Evolutionary conservation across 2,797 vertebrate species (phyloP).

Genomic region (Amphiprion clarkii): DNA sequence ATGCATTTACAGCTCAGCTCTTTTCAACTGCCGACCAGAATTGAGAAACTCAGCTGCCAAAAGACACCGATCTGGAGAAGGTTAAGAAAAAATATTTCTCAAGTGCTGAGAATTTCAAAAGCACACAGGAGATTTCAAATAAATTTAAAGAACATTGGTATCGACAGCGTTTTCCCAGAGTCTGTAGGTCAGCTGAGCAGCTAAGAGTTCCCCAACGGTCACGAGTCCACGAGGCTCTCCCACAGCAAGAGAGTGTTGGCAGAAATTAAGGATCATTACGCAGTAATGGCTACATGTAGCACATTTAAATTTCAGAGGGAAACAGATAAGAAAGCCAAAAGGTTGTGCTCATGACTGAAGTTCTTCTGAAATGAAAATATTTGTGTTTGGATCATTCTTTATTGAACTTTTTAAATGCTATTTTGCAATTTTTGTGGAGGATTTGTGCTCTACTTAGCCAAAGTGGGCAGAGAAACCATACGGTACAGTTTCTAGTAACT

Average conservation of each 20-base stretch:
- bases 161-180: neutral
- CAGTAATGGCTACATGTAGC: neutral
- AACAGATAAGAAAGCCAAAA: neutral
- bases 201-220: slow-evolving; percentile 11
- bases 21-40: slow-evolving; percentile 10
- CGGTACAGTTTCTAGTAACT: neutral
- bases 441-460: neutral
- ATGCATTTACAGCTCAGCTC: slow-evolving; percentile 3
- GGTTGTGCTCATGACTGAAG: no score
- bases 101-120: slow-evolving; percentile 38
- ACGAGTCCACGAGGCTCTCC: neutral
- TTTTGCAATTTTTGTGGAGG: no score
- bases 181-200: slow-evolving; percentile 36
- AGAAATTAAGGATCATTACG: slow-evolving; percentile 4
- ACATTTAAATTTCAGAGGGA: neutral
- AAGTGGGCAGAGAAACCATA: neutral
- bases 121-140: neutral
- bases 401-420: neutral
- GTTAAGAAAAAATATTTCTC: slow-evolving; percentile 36
- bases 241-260: neutral
- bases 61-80: slow-evolving; percentile 25
- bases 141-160: slow-evolving; percentile 26
- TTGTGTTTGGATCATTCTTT: neutral
- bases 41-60: slow-evolving; percentile 28
- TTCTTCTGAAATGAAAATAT: slow-evolving; percentile 10